Base-by-base conservation (phyloP, 2,888 invertebrate genomes). In the Ormia ochracea region DNA sequence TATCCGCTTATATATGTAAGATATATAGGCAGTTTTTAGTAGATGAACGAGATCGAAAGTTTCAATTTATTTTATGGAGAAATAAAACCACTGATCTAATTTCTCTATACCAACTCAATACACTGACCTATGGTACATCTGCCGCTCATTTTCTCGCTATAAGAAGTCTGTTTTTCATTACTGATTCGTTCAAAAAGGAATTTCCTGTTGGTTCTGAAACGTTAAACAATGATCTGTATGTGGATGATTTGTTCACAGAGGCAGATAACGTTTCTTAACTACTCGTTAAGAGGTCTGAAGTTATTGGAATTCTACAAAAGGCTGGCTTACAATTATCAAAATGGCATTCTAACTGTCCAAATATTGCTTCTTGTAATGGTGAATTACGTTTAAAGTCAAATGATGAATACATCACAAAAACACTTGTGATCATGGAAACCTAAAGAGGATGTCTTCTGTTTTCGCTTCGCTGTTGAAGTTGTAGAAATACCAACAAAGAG, bases 371-470 rank as follows among this genome's bases (percentile, higher is more conserved):
- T 31, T 38, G 38, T 1, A 23, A 2, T 1, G 45, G 10, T 19
- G 43, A 74, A 28, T 10, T 28, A 12, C 6, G 7, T 14, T 4
- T 54, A 21, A 63, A 72, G 23, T 9, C 12, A 3, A 63, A 45
- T 10, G 26, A 65, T 19, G 48, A 65, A 48, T 38, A 26, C 17
- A 74, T 65, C 28, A 65, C 65, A 1, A 65, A 74, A 9, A 38
- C 66, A 5, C 66, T 75, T 14, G 56, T 48, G 12, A 76, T 76
- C 36, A 1, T 76, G 61, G 52, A 65, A 77, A 10, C 33, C 50
- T n/a, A 28, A 56, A 6, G 2, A 4, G 1, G 69, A 76, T 45
- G 1, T 50, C 19, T 76, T 76, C 31, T 70, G 63, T 58, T 77
- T 70, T 58, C 52, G 50, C 36, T 77, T 63, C 23, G 23, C 70